Conservation (phyloP, 1,140 invertebrate genomes). For the Gryllus bimaculatus region DNA sequence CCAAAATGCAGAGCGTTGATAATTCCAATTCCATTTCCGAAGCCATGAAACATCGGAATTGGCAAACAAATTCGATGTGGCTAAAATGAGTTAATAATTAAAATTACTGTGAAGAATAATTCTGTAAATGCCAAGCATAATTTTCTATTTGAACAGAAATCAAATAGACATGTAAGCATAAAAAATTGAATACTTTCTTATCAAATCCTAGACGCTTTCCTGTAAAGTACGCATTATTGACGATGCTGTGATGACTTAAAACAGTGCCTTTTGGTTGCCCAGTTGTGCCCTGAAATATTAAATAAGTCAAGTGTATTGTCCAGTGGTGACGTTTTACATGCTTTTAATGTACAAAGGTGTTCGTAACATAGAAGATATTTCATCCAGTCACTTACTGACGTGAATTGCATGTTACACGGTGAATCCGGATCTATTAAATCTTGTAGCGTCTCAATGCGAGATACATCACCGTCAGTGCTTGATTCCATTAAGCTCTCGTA, state of each 20-base stretch:
- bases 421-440: slow-evolving; percentile 52
- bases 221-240: slow-evolving; percentile 64
- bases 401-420: slow-evolving; percentile 74
- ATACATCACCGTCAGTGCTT: slow-evolving; percentile 28
- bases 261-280: slow-evolving; percentile 81
- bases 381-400: slow-evolving; percentile 54
- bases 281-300: slow-evolving; percentile 59
- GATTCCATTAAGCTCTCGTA: slow-evolving; percentile 44
- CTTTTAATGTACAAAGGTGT: background rate
- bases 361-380: too few species aligned
- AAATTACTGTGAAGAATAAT: too few species aligned
- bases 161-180: too few species aligned
- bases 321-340: background rate
- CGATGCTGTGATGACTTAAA: slow-evolving; percentile 68
- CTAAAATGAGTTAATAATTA: slow-evolving; percentile 14
- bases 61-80: slow-evolving; percentile 54
- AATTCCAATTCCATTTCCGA: slow-evolving; percentile 65
- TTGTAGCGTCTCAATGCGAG: slow-evolving; percentile 36
- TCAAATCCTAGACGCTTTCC: background rate
- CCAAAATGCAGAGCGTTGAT: slow-evolving; percentile 54
- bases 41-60: slow-evolving; percentile 89
- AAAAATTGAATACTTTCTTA: background rate
- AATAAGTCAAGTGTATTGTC: background rate
- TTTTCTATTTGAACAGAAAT: too few species aligned
- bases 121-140: too few species aligned